Base-by-base conservation (phyloP, 2,888 invertebrate genomes). In the Parnassius glacialis region DNA sequence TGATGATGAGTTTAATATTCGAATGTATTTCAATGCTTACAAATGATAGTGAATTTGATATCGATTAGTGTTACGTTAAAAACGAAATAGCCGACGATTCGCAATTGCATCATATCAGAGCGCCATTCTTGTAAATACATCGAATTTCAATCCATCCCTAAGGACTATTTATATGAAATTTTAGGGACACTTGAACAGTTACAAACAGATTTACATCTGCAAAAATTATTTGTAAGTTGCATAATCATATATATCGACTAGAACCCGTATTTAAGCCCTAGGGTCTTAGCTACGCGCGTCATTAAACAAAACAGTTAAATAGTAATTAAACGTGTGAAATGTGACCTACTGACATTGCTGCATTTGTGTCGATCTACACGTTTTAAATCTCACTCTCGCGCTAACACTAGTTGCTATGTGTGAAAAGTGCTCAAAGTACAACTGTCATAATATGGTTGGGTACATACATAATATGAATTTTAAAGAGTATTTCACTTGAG, bases 331-430 rank as follows among this genome's bases (percentile, higher is more conserved):
- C 13, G 25, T 34, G 13, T 50, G 48, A 43, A 52, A 25, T 50
- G 13, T 54, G 58, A 55, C 62, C 62, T 16, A 62, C 51, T 62
- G 54, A 50, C 58, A 16, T n/a, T 50, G 12, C 34, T 51, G 55
- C 5, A 47, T 55, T 55, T 52, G 20, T 61, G 55, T 41, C 58
- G 51, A 44, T 62, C 58, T 12, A 48, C 58, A 42, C 41, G 45
- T 54, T 42, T 34, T 58, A 34, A 50, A 54, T 34, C 50, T 50
- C 56, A 58, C 54, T 50, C 54, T 62, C 43, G 47, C 44, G 54
- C 34, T 62, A 52, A 62, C 51, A 51, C 50, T 58, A 54, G 45
- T 58, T 10, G 10, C 10, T 51, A 41, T 9, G 45, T 62, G 62
- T 51, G 53, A 48, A 53, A 53, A 20, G 58, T 47, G 16, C 16